These are phyloP conservation scores for Chironomus tepperi DNA, from an alignment of 1,140 invertebrate genomes.

Conservation along the genomic window DNA sequence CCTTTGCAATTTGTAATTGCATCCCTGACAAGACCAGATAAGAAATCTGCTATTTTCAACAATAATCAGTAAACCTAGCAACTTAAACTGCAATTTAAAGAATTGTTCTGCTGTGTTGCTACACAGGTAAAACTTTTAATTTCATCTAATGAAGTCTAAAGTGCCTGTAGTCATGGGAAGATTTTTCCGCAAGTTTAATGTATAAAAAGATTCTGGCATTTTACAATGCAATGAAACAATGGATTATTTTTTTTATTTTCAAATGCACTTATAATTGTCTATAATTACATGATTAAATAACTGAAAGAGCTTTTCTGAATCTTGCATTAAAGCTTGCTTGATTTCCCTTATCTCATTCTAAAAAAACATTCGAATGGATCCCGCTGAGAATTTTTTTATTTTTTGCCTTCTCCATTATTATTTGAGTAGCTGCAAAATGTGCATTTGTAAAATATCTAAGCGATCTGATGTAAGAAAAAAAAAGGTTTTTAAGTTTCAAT, in stretches of 20 bases:
- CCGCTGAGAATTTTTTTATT: neutral
- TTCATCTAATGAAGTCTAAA: too few relatives aligned
- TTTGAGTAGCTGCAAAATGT: neutral
- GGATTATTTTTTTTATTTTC: neutral
- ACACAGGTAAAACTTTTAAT: neutral
- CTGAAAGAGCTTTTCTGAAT: neutral
- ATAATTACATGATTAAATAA: slow-evolving; percentile 2
- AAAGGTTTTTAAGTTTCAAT: neutral
- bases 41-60: too few relatives aligned
- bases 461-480: neutral
- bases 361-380: neutral
- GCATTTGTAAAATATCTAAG: neutral
- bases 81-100: too few relatives aligned
- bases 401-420: neutral
- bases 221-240: neutral
- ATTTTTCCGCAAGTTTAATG: neutral
- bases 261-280: slow-evolving; percentile 5
- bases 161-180: neutral
- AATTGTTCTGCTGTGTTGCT: neutral
- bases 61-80: too few relatives aligned
- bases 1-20: too few relatives aligned
- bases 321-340: neutral
- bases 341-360: neutral
- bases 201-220: neutral
- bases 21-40: too few relatives aligned